Base-by-base conservation (phyloP, 2,113 vertebrate species). In the Bufo gargarizans region DNA sequence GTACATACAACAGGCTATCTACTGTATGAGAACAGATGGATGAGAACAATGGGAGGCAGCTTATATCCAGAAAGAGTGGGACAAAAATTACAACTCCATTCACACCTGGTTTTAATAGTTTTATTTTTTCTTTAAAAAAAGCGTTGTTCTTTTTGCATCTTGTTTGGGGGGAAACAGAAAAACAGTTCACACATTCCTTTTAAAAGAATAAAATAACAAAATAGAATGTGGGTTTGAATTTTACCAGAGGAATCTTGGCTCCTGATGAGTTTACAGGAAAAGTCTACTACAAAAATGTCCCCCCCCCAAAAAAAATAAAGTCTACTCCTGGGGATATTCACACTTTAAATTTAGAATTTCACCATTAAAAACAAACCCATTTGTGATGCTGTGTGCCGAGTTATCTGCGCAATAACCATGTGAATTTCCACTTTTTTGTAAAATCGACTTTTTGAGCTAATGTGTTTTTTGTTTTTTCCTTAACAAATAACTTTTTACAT, bases 301-400 rank as follows among this genome's bases (percentile, higher is more conserved):
- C n/a, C 11, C n/a, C 0, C 2, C 5, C 1, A 67, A 22, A 22
- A 9, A 11, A n/a, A 0, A n/a, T 11, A n/a, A 22, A n/a, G 0
- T 67, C 22, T 10, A 33, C 63, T 22, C 9, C 16, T 63, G 4
- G 0, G n/a, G n/a, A 10, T n/a, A 3, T 4, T 33, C 43, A 0
- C 12, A 33, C 0, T 43, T 71, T 43, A 71, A 14, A 3, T 8
- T 72, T 72, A 6, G 16, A 17, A 47, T 17, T 17, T 74, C 14
- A 47, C 71, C 43, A 47, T 47, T 17, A 16, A 17, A 5, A 6
- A 19, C 8, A 47, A 74, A 12, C 19, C 43, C 7, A 12, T 74
- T 47, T 45, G 43, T 72, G 33, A 72, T 72, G 11, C 33, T 72
- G 13, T 74, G 33, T 74, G 33, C 71, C 6, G 71, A 74, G 71